Base-by-base conservation (phyloP, 2,888 invertebrate genomes). In the Sceliomorpha sp. region DNA sequence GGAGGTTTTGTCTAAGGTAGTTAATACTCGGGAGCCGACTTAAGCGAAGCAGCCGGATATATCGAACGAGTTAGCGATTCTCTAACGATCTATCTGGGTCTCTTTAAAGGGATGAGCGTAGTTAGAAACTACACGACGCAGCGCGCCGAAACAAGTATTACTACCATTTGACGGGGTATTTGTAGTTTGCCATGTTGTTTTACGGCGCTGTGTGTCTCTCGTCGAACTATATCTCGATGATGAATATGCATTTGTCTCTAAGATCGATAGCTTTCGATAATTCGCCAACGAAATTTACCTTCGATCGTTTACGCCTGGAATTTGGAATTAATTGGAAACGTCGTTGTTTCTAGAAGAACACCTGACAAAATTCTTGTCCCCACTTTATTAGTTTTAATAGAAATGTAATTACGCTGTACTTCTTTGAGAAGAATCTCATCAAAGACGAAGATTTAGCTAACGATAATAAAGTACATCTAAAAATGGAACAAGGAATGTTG, bases 41-140 rank as follows among this genome's bases (percentile, higher is more conserved):
- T 75, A 72, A 74, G 71, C 67, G 67, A 56, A 68, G 72, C 69
- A 67, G 44, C 63, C 64, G 73, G 73, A 77, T 80, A 69, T 75
- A 83, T 82, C 78, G 79, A 80, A 80, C 78, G 76, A 79, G 78
- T 80, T 79, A 76, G 79, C 77, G 83, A 85, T 85, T 82, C 79
- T 80, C 81, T 83, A 83, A 85, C 78, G 81, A 83, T 82, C 76
- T 48, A 68, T 55, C 73, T 62, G 67, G 71, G 60, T 66, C 67
- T 70, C 60, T 66, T 68, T 53, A 27, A 48, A 14, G 58, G 59
- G 63, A 60, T 20, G 50, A 42, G 48, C 48, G 63, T 50, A 48
- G 58, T 63, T 68, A 64, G 66, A 73, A 73, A 72, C 75, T 71
- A 70, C 44, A 59, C 50, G 60, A 74, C 76, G 80, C 79, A 80